Percentiles rank a stretch among this genome's conserved stretches.
These are phyloP conservation scores for Acrocephalus arundinaceus DNA, from an alignment of 2,113 vertebrate genomes.

Conservation along the genomic window DNA sequence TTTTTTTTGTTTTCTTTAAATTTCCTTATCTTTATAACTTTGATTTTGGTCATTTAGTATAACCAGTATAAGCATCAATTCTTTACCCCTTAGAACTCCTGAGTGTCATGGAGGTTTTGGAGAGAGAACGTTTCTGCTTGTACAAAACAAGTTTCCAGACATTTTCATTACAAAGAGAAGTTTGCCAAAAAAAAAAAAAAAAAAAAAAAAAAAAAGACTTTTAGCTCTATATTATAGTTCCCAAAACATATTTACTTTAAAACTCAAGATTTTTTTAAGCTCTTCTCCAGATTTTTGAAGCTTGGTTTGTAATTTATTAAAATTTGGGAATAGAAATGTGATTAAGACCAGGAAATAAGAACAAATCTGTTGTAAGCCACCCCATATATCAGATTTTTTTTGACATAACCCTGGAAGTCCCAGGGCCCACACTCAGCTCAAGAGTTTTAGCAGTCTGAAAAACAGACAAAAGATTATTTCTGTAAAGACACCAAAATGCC, in stretches of 20 bases:
- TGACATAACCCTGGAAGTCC: background rate
- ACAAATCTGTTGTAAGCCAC: background rate
- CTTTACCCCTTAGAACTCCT: background rate
- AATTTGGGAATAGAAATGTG: background rate
- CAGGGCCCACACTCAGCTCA: background rate
- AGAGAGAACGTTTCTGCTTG: background rate
- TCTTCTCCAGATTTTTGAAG: background rate
- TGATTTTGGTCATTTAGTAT: background rate
- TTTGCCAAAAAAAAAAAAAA: background rate
- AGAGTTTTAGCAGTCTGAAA: background rate
- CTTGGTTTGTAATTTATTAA: background rate
- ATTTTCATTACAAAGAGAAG: background rate
- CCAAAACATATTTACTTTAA: background rate
- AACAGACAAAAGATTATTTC: background rate
- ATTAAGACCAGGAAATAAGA: constrained; percentile 10
- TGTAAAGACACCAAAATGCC: background rate
- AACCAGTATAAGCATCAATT: background rate
- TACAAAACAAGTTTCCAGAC: background rate
- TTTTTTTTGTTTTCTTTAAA: background rate
- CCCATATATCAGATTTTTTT: background rate
- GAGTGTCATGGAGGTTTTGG: background rate
- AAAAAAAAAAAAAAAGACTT: background rate
- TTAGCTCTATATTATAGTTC: background rate
- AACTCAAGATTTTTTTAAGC: background rate
- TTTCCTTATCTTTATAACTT: background rate